phyloP scores from a whole-genome alignment of 1,140 invertebrate genomes.

The Drosophila eugracilis region DNA sequence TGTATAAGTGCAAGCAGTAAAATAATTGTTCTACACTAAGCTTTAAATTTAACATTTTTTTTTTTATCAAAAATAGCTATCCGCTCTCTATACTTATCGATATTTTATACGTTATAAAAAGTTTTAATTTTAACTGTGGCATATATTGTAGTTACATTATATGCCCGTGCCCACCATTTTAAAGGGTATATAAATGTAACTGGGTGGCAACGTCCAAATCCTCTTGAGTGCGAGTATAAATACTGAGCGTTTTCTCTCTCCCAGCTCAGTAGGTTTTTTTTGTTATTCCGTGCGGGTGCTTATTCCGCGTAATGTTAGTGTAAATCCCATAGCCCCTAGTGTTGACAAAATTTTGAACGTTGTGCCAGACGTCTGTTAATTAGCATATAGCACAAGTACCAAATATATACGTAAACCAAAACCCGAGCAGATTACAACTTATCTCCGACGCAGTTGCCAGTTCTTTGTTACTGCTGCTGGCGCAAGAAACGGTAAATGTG shows the following conservation, averaged over 20 bases:
- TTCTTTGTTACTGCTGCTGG: conserved; percentile 18
- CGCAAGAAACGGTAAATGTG: conserved; percentile 60
- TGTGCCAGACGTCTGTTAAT: conserved; percentile 31
- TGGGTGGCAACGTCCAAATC: conserved; percentile 11
- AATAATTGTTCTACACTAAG: no score
- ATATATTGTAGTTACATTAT: not conserved
- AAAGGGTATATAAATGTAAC: not conserved
- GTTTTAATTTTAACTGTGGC: not conserved
- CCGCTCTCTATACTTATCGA: no score
- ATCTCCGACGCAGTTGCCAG: not conserved
- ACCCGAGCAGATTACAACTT: not conserved
- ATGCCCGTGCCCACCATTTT: not conserved
- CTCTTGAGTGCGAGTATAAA: conserved; percentile 25
- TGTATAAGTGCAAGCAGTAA: no score
- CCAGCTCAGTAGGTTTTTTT: conserved; percentile 32
- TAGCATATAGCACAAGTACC: conserved; percentile 18
- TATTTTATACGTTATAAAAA: no score
- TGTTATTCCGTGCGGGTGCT: conserved; percentile 19
- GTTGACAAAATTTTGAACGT: conserved; percentile 21
- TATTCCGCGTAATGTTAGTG: conserved; percentile 26
- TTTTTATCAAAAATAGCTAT: no score
- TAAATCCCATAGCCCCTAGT: conserved; percentile 25
- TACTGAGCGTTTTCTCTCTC: conserved; percentile 7
- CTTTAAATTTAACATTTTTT: no score
- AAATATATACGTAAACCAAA: conserved; percentile 1